These are phyloP conservation scores for Scomber japonicus DNA, from an alignment of 2,113 vertebrate species.

Conservation along the genomic window DNA sequence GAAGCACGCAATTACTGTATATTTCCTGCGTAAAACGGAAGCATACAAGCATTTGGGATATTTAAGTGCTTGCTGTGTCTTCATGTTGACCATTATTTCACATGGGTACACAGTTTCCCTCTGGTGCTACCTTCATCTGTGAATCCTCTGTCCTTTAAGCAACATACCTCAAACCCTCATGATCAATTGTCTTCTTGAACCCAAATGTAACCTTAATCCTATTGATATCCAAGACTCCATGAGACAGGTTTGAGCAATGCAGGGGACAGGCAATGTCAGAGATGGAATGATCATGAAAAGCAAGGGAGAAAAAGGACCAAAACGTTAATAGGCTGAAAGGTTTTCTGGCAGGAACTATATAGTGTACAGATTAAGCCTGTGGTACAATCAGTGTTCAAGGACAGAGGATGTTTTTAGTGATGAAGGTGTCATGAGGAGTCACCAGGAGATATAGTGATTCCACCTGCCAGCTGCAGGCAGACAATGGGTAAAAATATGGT, in stretches of 20 bases:
- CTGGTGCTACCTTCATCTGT: not conserved
- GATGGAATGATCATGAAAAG: slow-evolving; percentile 36
- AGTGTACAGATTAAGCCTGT: slow-evolving; percentile 67
- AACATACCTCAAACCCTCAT: not conserved
- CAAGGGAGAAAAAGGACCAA: slow-evolving; percentile 29
- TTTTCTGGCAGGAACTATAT: slow-evolving; percentile 69
- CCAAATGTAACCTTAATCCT: slow-evolving; percentile 23
- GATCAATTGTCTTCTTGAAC: slow-evolving; percentile 20
- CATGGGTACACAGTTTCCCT: not conserved
- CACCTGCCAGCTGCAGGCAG: slow-evolving; percentile 58
- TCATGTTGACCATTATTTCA: not conserved
- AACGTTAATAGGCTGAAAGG: slow-evolving; percentile 72
- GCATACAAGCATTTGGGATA: not conserved
- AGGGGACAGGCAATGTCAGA: slow-evolving; percentile 55
- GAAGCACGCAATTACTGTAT: too few relatives aligned
- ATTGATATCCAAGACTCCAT: slow-evolving; percentile 28
- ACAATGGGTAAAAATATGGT: slow-evolving; percentile 71
- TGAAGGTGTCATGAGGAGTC: slow-evolving; percentile 72
- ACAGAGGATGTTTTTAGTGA: slow-evolving; percentile 67
- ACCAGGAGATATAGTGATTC: slow-evolving; percentile 70
- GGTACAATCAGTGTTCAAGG: slow-evolving; percentile 77
- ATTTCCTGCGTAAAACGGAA: too few relatives aligned
- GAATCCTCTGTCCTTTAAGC: slow-evolving; percentile 16
- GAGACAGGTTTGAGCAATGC: not conserved
- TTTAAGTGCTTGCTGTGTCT: not conserved